These are phyloP conservation scores for Panzeria rudis DNA, from an alignment of 2,888 invertebrate genomes.

Conservation along the genomic window DNA sequence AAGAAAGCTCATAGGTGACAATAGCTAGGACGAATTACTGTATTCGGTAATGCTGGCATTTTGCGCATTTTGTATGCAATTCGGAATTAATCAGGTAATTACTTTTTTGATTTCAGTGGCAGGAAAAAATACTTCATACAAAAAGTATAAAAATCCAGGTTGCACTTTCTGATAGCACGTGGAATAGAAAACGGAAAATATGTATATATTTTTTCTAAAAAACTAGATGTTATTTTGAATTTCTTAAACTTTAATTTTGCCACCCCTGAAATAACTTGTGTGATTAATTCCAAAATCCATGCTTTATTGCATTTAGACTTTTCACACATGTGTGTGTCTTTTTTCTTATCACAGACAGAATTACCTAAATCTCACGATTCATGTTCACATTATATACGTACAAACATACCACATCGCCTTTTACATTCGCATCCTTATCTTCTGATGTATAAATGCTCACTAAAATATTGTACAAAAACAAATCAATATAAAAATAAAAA, in stretches of 20 bases:
- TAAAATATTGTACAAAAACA: not conserved
- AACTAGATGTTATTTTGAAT: too few species aligned
- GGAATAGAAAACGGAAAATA: too few species aligned
- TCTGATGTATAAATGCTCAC: not conserved
- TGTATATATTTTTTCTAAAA: too few species aligned
- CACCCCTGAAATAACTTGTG: not conserved
- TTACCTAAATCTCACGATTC: slow-evolving; percentile 49
- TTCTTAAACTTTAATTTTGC: not conserved
- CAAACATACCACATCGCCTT: not conserved
- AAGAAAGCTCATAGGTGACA: too few species aligned
- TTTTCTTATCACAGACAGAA: slow-evolving; percentile 51
- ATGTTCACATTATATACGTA: not conserved
- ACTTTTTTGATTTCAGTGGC: too few species aligned
- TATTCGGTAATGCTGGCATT: too few species aligned
- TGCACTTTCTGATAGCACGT: too few species aligned
- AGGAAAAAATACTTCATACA: too few species aligned
- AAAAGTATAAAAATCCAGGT: too few species aligned
- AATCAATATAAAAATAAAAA: not conserved
- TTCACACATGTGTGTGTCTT: not conserved
- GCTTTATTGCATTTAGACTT: not conserved
- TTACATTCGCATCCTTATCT: slow-evolving; percentile 23
- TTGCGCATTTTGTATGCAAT: too few species aligned
- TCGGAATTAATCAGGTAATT: too few species aligned
- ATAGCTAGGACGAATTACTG: too few species aligned
- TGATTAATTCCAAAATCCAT: not conserved